These are phyloP conservation scores for Sitta carolinensis DNA, from an alignment of 2,797 vertebrate genomes.

Conservation along the genomic window DNA sequence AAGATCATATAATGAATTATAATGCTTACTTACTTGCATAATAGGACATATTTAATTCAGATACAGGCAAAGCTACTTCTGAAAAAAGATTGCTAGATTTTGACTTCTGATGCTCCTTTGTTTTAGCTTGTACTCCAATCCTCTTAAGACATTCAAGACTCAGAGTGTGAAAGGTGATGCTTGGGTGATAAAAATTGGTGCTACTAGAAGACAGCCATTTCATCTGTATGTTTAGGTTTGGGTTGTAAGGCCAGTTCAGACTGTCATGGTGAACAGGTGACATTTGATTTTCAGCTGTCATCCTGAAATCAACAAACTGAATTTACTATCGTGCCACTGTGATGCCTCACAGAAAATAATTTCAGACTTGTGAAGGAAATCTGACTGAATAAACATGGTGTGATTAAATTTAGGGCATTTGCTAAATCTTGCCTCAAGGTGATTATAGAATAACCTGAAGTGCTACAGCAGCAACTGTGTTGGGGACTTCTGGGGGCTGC, in stretches of 20 bases:
- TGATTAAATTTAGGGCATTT: not conserved
- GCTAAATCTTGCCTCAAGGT: not conserved
- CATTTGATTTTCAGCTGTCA: not conserved
- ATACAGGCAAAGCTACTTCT: not conserved
- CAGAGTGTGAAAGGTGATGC: not conserved
- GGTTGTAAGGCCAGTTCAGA: not conserved
- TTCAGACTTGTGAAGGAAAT: not conserved
- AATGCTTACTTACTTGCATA: not conserved
- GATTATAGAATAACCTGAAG: not conserved
- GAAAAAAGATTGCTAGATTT: not conserved
- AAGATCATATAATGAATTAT: not conserved
- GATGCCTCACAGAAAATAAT: not conserved
- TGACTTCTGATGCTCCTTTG: not conserved
- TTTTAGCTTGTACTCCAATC: not conserved
- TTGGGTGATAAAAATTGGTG: not conserved
- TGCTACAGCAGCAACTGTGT: not conserved
- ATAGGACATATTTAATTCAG: not conserved
- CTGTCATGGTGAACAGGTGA: not conserved
- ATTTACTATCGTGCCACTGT: not conserved
- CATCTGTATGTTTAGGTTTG: not conserved
- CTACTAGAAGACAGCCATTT: not conserved
- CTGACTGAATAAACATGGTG: not conserved
- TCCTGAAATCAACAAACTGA: not conserved
- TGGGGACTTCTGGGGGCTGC: not conserved
- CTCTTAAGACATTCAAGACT: not conserved